Evolutionary conservation across 2,888 invertebrate species (phyloP), one percentile per base, ranked within the genome.

Genomic region (Phortica okadai): DNA sequence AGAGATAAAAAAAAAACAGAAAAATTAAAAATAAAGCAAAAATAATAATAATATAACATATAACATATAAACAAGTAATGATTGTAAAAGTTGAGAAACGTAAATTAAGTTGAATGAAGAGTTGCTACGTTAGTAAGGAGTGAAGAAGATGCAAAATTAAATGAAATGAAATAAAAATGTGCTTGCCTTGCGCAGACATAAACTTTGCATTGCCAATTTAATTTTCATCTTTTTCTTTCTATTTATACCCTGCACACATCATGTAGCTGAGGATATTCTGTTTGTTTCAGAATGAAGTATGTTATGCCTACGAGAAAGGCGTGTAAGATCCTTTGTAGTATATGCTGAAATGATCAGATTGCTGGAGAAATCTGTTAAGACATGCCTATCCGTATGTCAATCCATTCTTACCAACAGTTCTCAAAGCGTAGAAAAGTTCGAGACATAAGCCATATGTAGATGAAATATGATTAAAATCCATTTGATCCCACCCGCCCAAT

Each of bases 21-120:
- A 50, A 50, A 11, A 14, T 11, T 11, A 0, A 50, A 50, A 50
- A 50, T 11, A 8, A 59, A 59, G 59, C 16, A 58, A n/a, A 58
- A 73, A 44, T 45, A 25, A 70, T 69, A 44, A 67, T 11, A 50
- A 80, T 69, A 74, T 21, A 21, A 21, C n/a, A 79, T 69, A 74
- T 82, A 83, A 87, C 83, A n/a, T 86, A 88, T 84, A 79, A 73
- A 84, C 88, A 82, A 87, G 88, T 85, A 85, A 85, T 86, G 83
- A 87, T 85, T 85, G 88, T 84, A 82, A 87, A 85, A 85, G 88
- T 84, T 84, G 84, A 82, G 87, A 87, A 84, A 83, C 86, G 87
- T 87, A 86, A 84, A 84, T 85, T 85, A 87, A 87, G 88, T 87
- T 87, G 82, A 84, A 84, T 79, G 83, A 84, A 83, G n/a, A 59